Conservation (phyloP, 2,113 vertebrate species). For the Sebastes fasciatus region DNA sequence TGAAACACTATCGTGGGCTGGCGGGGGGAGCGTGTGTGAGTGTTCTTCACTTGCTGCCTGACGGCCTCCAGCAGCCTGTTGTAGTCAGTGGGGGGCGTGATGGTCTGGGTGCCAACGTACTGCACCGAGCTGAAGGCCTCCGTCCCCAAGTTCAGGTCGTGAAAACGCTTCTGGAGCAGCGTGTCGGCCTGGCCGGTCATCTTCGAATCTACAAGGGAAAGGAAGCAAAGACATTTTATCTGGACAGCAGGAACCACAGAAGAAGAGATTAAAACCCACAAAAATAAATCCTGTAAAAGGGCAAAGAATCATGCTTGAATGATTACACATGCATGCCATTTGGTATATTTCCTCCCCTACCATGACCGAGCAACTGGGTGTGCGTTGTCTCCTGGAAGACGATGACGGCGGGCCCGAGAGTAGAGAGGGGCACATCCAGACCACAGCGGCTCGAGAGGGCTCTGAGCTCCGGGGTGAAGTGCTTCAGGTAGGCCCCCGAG, state of each 20-base stretch:
- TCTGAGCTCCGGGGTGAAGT: conserved; percentile 86
- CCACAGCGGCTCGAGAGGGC: conserved; percentile 86
- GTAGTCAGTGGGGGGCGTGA: conserved; percentile 86
- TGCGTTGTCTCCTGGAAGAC: conserved; percentile 88
- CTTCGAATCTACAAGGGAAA: conserved; percentile 68
- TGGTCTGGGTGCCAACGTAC: conserved; percentile 87
- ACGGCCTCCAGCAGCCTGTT: conserved; percentile 76
- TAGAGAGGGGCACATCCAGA: conserved; percentile 86
- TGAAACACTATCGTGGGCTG: conserved; percentile 85
- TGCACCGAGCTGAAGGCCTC: conserved; percentile 88
- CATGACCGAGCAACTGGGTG: conserved; percentile 84
- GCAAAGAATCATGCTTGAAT: background rate
- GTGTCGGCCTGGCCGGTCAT: conserved; percentile 74
- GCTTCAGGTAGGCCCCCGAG: conserved; percentile 86
- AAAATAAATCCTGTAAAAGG: background rate
- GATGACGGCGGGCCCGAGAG: conserved; percentile 85
- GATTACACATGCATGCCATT: background rate
- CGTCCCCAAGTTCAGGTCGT: conserved; percentile 81
- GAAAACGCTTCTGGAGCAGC: conserved; percentile 86
- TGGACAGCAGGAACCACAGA: background rate
- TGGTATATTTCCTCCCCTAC: conserved; percentile 62
- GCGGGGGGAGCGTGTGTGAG: conserved; percentile 84
- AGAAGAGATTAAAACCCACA: background rate
- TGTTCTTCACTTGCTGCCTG: conserved; percentile 82
- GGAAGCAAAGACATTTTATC: background rate